Base-by-base conservation (phyloP, 2,797 vertebrate species). In the Pipistrellus nathusii region DNA sequence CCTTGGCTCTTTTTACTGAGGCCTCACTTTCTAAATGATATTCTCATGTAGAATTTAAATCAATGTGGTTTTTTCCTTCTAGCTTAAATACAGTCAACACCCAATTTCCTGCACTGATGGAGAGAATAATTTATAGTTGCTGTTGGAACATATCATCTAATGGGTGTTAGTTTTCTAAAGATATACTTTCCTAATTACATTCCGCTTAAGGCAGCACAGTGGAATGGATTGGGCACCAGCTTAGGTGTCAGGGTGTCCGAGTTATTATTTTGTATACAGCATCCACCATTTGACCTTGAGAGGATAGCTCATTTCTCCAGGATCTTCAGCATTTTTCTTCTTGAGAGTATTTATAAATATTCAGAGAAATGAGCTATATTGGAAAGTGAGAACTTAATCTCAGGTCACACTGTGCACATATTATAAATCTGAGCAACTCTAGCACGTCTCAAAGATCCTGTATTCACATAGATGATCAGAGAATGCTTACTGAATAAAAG, bases 91-190 rank as follows among this genome's bases (percentile, higher is more conserved):
- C 72, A 76, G 80, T 95, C 68, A 93, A 94, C 89, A 97, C 81
- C 30, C 91, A 96, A 97, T 96, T 96, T 96, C 91, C 57, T 90
- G 94, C 96, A 95, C 94, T 93, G 51, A 81, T 97, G 94, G 96
- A 97, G 96, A 96, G 93, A 93, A 96, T 97, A 93, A 95, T 96
- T 95, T 90, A 94, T 44, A 94, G 85, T 69, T 82, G 57, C 90
- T 64, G 69, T 38, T 91, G 55, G 41, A 96, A 93, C 95, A 55
- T 72, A 62, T 51, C 57, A 75, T 59, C 66, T 92, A 88, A 88
- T 38, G 87, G 91, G 48, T 91, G 51, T 94, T 95, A 73, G 78
- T 95, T 96, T 96, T 91, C 95, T 88, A 53, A 48, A 94, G 86
- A 87, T 53, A 91, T 66, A 83, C 53, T 91, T 95, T 90, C 71